These are phyloP conservation scores for Dermatemys mawii DNA, from an alignment of 2,113 vertebrate genomes.

Conservation along the genomic window DNA sequence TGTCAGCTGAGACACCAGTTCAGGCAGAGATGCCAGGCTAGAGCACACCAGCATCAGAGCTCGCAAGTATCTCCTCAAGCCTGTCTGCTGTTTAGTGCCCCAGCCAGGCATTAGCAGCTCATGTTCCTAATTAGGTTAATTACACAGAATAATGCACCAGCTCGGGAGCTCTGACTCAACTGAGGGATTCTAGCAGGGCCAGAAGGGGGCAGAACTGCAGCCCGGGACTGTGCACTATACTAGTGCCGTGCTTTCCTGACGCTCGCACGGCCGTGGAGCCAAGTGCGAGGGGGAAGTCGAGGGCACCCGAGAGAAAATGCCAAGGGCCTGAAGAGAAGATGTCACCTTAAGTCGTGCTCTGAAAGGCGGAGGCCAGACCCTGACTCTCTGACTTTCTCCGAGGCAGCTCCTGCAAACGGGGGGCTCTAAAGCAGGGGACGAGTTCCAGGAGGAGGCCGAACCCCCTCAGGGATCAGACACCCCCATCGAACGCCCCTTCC, in stretches of 20 bases:
- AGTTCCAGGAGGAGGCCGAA: neutral
- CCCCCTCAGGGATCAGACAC: neutral
- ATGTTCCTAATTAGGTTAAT: slow-evolving; percentile 46
- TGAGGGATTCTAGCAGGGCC: slow-evolving; percentile 82
- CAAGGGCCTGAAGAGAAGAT: neutral
- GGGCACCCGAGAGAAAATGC: neutral
- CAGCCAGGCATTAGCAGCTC: neutral
- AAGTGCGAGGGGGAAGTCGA: neutral
- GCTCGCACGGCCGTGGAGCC: neutral
- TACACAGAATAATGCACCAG: slow-evolving; percentile 1
- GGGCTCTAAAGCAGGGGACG: neutral
- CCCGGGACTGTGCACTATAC: neutral
- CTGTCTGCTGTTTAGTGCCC: neutral
- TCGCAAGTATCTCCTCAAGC: neutral
- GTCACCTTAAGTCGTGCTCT: fast-evolving
- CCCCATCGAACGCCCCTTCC: neutral
- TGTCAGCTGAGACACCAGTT: neutral
- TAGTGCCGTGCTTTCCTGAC: fast-evolving
- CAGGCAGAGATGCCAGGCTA: neutral
- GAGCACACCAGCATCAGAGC: neutral
- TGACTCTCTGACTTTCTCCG: neutral
- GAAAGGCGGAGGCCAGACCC: neutral
- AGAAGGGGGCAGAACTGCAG: slow-evolving; percentile 76
- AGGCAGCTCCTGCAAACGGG: neutral
- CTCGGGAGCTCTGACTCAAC: slow-evolving; percentile 74